A percentile compares a stretch with the other conserved stretches of the same genome.
Conservation (phyloP, 2,888 invertebrate genomes). For the Papilio demoleus region DNA sequence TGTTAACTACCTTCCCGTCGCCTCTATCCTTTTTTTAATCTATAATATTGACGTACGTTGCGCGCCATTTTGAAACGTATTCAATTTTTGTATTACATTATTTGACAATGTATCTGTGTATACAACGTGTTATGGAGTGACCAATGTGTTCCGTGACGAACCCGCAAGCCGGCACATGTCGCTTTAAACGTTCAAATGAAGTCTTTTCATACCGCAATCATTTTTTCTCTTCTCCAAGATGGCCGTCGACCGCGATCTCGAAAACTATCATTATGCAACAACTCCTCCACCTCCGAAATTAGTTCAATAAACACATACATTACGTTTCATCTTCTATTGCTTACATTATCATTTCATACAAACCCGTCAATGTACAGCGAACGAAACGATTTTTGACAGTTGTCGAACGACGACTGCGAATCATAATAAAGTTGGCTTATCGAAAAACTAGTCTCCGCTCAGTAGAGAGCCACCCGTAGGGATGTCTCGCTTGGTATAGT, state of each 20-base stretch:
- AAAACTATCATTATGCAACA: conserved; percentile 29
- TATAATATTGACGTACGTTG: not conserved
- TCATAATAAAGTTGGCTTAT: conserved; percentile 41
- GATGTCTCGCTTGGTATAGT: conserved; percentile 57
- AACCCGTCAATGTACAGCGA: conserved; percentile 36
- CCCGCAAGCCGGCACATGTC: conserved; percentile 10
- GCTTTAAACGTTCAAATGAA: conserved; percentile 34
- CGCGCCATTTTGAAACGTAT: not conserved
- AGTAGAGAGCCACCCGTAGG: conserved; percentile 56
- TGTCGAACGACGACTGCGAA: conserved; percentile 3
- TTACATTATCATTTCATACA: not conserved
- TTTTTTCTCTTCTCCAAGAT: conserved; percentile 26
- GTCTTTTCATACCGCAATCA: conserved; percentile 37
- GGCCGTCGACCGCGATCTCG: conserved; percentile 21
- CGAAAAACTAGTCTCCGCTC: conserved; percentile 58
- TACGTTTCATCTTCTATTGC: conserved; percentile 3
- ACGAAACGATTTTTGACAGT: conserved; percentile 30
- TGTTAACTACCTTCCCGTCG: not conserved
- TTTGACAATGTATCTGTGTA: too few relatives aligned
- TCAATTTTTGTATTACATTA: not conserved
- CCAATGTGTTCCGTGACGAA: conserved; percentile 7
- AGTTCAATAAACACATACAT: conserved; percentile 22
- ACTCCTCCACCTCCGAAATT: conserved; percentile 20
- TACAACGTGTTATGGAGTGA: not conserved
- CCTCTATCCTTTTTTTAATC: not conserved